These are phyloP conservation scores for Prionailurus bengalensis DNA, from an alignment of 2,113 vertebrate genomes.

Conservation along the genomic window DNA sequence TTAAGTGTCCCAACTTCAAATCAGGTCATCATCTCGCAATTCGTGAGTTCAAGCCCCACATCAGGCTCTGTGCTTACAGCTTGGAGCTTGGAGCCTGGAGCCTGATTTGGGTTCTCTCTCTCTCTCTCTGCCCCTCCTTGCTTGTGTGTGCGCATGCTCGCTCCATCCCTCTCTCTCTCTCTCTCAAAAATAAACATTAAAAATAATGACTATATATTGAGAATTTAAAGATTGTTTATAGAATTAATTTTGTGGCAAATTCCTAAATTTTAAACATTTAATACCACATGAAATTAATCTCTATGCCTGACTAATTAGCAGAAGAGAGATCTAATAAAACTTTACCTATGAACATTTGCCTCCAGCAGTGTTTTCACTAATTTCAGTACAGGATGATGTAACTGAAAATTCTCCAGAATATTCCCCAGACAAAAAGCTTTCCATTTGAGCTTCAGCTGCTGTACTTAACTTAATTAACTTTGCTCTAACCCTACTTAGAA, in stretches of 20 bases:
- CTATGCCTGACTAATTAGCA: neutral
- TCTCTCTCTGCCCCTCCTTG: too few relatives aligned
- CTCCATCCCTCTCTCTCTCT: too few relatives aligned
- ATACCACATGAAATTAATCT: neutral
- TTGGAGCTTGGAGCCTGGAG: too few relatives aligned
- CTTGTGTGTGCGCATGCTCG: too few relatives aligned
- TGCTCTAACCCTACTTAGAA: neutral
- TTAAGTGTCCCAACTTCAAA: too few relatives aligned
- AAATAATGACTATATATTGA: neutral
- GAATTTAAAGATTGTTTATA: constrained; percentile 37
- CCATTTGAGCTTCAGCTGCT: neutral
- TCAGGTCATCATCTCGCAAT: too few relatives aligned
- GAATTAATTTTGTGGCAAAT: neutral
- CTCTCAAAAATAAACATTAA: too few relatives aligned
- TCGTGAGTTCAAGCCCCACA: too few relatives aligned
- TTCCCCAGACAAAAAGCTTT: neutral
- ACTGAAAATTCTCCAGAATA: neutral
- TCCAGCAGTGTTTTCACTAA: neutral
- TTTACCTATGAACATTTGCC: neutral
- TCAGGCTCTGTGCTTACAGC: too few relatives aligned
- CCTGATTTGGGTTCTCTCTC: too few relatives aligned
- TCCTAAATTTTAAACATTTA: constrained; percentile 14
- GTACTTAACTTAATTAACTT: neutral
- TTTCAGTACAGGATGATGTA: neutral
- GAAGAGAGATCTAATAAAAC: neutral